Conservation (phyloP, 2,797 vertebrate genomes). For the Pampus argenteus region DNA sequence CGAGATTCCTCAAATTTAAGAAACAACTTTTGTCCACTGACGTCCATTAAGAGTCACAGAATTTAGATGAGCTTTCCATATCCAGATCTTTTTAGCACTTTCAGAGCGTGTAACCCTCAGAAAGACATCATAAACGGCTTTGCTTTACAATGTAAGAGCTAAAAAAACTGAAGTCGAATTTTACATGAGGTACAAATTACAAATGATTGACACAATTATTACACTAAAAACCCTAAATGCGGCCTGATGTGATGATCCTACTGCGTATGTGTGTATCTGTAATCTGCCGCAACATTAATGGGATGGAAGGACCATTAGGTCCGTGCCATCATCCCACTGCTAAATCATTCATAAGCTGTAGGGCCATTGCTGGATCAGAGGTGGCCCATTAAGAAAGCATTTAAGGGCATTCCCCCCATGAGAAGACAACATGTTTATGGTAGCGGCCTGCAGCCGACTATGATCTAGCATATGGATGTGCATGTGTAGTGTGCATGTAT, state of each 20-base stretch:
- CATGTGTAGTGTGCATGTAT: too few species aligned
- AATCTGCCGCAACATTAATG: constrained; percentile 57
- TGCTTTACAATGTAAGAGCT: not conserved
- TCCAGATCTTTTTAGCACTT: not conserved
- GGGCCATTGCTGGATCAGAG: constrained; percentile 36
- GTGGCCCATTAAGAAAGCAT: constrained; percentile 55
- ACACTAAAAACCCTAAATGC: not conserved
- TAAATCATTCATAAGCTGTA: constrained; percentile 74
- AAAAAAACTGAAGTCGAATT: too few species aligned
- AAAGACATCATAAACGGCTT: not conserved
- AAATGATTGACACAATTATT: not conserved
- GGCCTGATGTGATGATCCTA: constrained; percentile 35
- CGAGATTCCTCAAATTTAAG: not conserved
- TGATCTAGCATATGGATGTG: constrained; percentile 4
- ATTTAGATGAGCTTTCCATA: not conserved
- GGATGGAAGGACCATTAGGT: constrained; percentile 61
- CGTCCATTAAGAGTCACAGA: not conserved
- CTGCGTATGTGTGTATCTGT: constrained; percentile 3
- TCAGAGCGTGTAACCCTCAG: not conserved
- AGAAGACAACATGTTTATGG: constrained; percentile 34
- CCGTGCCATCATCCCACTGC: constrained; percentile 41
- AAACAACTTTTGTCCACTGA: not conserved
- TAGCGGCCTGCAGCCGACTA: constrained; percentile 4
- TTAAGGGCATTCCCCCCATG: constrained; percentile 17
- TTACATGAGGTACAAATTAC: not conserved